Base-by-base conservation (phyloP, 2,888 invertebrate genomes). In the Trichacis sp. region DNA sequence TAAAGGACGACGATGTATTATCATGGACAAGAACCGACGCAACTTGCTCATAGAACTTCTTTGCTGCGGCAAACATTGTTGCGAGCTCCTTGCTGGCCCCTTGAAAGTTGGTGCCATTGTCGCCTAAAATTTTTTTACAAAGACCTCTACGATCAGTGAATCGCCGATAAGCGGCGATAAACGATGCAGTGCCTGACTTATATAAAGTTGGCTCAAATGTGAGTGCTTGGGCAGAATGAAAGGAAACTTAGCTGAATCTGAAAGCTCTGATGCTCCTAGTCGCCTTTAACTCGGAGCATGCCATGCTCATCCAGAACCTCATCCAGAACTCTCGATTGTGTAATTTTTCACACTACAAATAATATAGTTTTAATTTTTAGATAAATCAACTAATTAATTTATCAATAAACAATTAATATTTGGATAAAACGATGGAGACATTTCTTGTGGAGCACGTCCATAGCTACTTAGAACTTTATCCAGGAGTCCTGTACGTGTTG, bases 71-170 rank as follows among this genome's bases (percentile, higher is more conserved):
- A n/a, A n/a, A n/a, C n/a, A n/a, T n/a, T n/a, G n/a, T n/a, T n/a
- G n/a, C n/a, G n/a, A 3, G 48, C 56, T 0, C 24, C 24, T 8
- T 3, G 8, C 8, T 8, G 3, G 56, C 62, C n/a, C 62, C 62
- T 8, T 29, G 43, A 38, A 62, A 62, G 1, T 33, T 62, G 3
- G 63, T 63, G 8, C 63, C 57, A 24, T 52, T 52, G 29, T 57
- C 63, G 9, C 24, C 19, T 45, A 40, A 19, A 3, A 64, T 5
- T 6, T 11, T 15, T 1, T 38, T 6, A 2, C 45, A 50, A 70
- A 76, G n/a, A 1, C 64, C 64, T 5, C 64, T 55, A 2, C 64
- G 50, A 12, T 58, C 15, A 0, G 36, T 24, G 12, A 64, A 64
- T 4, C 64, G 42, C 6, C 42, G 19, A 40, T 54, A 56, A 0